These are phyloP conservation scores for Falco rusticolus DNA, from an alignment of 2,797 vertebrate species.

Conservation along the genomic window DNA sequence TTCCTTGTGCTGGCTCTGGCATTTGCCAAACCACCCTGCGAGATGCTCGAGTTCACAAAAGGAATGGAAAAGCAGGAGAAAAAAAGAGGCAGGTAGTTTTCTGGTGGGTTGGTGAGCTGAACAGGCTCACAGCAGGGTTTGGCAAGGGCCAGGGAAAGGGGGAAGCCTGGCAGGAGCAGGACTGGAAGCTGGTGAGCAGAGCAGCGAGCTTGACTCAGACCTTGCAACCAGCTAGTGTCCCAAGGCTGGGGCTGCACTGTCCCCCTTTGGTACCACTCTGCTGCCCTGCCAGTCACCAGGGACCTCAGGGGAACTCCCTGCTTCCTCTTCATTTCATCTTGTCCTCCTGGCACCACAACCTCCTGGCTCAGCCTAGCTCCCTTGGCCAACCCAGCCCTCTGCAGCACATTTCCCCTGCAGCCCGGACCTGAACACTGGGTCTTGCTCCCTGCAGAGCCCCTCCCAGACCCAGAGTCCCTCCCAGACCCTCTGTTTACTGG, in stretches of 20 bases:
- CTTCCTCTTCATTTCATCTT: background rate
- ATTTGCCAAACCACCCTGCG: background rate
- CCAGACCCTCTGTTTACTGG: rapidly evolving
- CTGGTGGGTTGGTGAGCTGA: background rate
- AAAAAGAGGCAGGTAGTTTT: background rate
- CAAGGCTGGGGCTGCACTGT: background rate
- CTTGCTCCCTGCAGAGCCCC: background rate
- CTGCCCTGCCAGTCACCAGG: background rate
- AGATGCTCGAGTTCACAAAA: background rate
- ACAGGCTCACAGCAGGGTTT: background rate
- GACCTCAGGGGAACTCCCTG: background rate
- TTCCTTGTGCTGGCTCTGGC: background rate
- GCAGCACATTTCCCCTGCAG: background rate
- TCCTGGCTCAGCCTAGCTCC: background rate
- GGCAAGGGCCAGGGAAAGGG: background rate
- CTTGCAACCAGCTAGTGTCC: background rate
- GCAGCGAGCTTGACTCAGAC: background rate
- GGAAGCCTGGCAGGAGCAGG: background rate
- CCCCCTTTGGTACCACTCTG: background rate
- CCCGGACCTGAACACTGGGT: rapidly evolving
- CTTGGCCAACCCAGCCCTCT: background rate
- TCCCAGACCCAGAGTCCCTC: background rate
- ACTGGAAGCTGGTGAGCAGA: background rate
- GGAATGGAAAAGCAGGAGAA: background rate
- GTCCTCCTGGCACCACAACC: background rate